Conservation (phyloP, 2,113 vertebrate species). For the Melanerpes aurifrons region DNA sequence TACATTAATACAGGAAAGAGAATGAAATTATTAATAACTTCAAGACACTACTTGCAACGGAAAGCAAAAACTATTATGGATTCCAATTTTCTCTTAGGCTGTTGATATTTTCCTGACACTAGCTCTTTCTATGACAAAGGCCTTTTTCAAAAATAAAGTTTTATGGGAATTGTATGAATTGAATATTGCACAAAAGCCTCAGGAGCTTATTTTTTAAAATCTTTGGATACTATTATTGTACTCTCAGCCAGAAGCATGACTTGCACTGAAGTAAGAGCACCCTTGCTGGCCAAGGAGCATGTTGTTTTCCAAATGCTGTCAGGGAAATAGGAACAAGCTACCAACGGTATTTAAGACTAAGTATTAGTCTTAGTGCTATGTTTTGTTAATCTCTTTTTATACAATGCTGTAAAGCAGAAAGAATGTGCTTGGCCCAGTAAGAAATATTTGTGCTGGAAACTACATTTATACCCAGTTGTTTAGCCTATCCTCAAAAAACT, state of each 20-base stretch:
- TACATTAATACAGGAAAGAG: not conserved
- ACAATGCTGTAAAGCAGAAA: accelerated
- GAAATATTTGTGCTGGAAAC: not conserved
- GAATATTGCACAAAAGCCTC: not conserved
- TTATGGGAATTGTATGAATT: not conserved
- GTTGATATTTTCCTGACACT: not conserved
- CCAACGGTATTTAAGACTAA: not conserved
- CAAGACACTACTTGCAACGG: not conserved
- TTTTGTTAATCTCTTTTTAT: not conserved
- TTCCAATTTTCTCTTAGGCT: not conserved
- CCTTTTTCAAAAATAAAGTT: not conserved
- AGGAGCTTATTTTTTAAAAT: not conserved
- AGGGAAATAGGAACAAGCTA: not conserved
- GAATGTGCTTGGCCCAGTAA: not conserved
- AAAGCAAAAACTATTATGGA: not conserved
- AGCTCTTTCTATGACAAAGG: not conserved
- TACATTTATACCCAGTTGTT: accelerated
- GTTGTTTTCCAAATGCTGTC: not conserved
- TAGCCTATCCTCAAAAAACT: no score
- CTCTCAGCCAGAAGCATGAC: not conserved
- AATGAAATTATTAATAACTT: not conserved
- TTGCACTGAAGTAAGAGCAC: not conserved
- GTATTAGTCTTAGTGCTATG: no score
- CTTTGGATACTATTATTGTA: not conserved
- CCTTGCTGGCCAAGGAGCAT: not conserved